These are phyloP conservation scores for Phalacrocorax pelagicus DNA, from an alignment of 2,113 vertebrate species.

Conservation along the genomic window DNA sequence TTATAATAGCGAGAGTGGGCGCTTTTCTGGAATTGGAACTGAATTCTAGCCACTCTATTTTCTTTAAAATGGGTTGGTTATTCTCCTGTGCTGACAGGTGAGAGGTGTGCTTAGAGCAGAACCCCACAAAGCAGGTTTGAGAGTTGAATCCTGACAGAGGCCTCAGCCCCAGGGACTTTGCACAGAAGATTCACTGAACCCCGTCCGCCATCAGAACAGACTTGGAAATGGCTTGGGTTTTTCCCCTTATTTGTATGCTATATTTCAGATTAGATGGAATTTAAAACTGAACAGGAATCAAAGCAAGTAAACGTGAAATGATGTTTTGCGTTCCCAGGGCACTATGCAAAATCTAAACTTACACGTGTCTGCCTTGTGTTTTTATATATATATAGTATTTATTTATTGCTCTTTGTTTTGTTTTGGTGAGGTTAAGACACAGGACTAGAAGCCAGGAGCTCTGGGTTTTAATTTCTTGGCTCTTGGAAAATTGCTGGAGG, in stretches of 20 bases:
- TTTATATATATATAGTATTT: background rate
- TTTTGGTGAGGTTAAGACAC: slow-evolving; percentile 1
- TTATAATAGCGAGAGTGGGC: background rate
- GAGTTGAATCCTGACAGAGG: background rate
- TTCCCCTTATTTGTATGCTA: background rate
- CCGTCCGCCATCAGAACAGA: background rate
- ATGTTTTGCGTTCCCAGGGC: background rate
- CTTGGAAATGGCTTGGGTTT: background rate
- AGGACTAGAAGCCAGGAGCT: slow-evolving; percentile 27
- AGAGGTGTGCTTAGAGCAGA: background rate
- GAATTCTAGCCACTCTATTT: background rate
- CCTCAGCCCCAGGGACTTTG: background rate
- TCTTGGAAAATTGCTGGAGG: slow-evolving; percentile 47
- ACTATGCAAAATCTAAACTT: background rate
- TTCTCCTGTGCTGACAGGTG: background rate
- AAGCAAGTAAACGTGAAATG: background rate
- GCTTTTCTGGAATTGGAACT: background rate
- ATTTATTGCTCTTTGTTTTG: slow-evolving; percentile 16
- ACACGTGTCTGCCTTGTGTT: background rate
- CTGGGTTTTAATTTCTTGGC: slow-evolving; percentile 33
- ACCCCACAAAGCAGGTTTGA: background rate
- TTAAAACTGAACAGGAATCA: background rate
- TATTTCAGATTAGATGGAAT: background rate
- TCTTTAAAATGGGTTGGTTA: background rate
- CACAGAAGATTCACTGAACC: background rate